Evolutionary conservation across 2,113 vertebrate genomes (phyloP).

Genomic region (Leptobrachium ailaonicum): DNA sequence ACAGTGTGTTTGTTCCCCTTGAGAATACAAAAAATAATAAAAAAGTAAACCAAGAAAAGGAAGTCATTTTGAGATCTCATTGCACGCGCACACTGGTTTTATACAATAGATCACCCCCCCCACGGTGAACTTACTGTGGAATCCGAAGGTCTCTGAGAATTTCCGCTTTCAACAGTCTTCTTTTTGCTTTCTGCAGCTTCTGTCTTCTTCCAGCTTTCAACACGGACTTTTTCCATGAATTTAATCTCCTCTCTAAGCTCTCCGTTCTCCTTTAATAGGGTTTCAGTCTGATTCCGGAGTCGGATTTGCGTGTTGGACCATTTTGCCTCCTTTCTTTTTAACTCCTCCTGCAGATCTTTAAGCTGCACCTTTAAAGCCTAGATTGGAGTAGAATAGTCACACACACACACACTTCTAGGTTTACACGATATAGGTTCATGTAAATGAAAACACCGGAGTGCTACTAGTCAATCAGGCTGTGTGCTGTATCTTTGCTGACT

Average conservation of each 20-base stretch:
- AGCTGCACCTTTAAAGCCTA: conserved; percentile 87
- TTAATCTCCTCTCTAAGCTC: conserved; percentile 82
- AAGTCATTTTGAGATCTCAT: too few relatives aligned
- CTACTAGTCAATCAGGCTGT: too few relatives aligned
- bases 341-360: conserved; percentile 82
- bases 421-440: too few relatives aligned
- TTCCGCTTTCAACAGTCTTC: conserved; percentile 43
- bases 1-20: conserved; percentile 51
- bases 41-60: too few relatives aligned
- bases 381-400: neutral
- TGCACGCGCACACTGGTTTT: too few relatives aligned
- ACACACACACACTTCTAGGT: neutral
- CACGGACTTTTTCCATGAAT: conserved; percentile 83
- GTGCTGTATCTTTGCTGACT: too few relatives aligned
- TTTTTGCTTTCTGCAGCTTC: conserved; percentile 57
- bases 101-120: too few relatives aligned
- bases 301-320: conserved; percentile 83
- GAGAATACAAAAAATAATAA: conserved; percentile 38
- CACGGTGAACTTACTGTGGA: conserved; percentile 55
- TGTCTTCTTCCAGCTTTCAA: conserved; percentile 82
- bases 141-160: conserved; percentile 52
- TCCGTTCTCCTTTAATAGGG: conserved; percentile 77
- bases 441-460: too few relatives aligned
- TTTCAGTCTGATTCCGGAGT: conserved; percentile 82
- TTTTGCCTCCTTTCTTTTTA: conserved; percentile 83